phyloP scores from a whole-genome alignment of 2,888 invertebrate species.

The Lottia gigantea region DNA sequence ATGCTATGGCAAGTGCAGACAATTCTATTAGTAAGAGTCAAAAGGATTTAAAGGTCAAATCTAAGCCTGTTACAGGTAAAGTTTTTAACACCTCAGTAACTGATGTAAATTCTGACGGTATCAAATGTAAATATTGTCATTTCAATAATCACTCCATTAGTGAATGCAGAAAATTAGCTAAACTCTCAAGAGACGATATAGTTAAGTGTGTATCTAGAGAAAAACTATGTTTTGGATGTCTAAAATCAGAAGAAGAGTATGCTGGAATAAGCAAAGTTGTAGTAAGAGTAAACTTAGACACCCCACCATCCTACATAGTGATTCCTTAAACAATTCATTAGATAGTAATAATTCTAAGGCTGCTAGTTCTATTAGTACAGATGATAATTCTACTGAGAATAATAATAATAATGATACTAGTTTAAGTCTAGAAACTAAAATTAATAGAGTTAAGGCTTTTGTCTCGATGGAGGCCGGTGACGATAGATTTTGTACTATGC shows the following conservation, averaged over 20 bases:
- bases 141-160: no score
- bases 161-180: no score
- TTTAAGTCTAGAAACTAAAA: no score
- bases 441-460: not conserved
- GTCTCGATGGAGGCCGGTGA: conserved; percentile 8
- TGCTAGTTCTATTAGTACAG: no score
- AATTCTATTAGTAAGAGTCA: not conserved
- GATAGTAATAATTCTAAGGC: no score
- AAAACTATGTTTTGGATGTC: conserved; percentile 19
- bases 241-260: conserved; percentile 7
- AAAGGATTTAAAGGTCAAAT: not conserved
- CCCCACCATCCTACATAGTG: conserved; percentile 17
- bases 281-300: conserved; percentile 14
- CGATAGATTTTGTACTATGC: conserved; percentile 19
- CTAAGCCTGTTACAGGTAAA: conserved; percentile 3
- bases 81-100: no score
- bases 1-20: conserved; percentile 12
- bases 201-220: not conserved
- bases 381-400: no score
- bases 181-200: not conserved
- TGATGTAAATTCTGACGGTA: no score
- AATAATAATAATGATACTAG: no score
- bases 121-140: no score
- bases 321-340: not conserved
- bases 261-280: conserved; percentile 10